Evolutionary conservation across 64 coral and sea anemone species (phyloP).

Genomic region (Catalaphyllia jardinei): DNA sequence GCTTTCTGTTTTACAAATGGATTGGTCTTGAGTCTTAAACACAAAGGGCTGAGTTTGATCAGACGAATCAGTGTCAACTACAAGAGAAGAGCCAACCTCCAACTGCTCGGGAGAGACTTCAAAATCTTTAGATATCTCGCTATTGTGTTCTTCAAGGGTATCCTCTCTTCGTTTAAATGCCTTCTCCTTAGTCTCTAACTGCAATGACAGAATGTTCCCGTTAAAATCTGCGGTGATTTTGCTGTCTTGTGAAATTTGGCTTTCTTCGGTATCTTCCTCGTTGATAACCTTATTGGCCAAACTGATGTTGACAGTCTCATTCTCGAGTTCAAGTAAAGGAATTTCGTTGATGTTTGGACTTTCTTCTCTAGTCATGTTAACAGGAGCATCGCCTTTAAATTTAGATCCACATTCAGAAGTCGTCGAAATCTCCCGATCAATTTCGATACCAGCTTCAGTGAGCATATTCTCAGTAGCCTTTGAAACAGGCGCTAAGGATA

Average conservation of each 20-base stretch:
- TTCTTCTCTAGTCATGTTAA: not conserved
- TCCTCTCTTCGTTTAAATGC: not conserved
- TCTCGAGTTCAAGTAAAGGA: not conserved
- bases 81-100: not conserved
- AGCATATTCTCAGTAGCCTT: not conserved
- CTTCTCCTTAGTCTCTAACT: not conserved
- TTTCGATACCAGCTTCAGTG: not conserved
- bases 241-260: not conserved
- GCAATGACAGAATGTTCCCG: not conserved
- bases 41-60: not conserved
- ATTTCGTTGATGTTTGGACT: not conserved
- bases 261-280: not conserved
- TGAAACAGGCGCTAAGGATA: not conserved
- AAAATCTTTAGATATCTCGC: not conserved
- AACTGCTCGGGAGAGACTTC: not conserved
- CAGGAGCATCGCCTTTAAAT: not conserved
- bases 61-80: not conserved
- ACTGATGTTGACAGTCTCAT: too few relatives aligned
- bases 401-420: not conserved
- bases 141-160: conserved; percentile 1
- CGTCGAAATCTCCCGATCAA: not conserved
- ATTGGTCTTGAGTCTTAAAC: not conserved
- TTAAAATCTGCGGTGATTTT: not conserved
- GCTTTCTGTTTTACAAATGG: not conserved
- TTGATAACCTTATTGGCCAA: not conserved